Evolutionary conservation across 2,888 invertebrate species (phyloP), one percentile per base, ranked within the genome.

Genomic region (Drosophila tanythrix): DNA sequence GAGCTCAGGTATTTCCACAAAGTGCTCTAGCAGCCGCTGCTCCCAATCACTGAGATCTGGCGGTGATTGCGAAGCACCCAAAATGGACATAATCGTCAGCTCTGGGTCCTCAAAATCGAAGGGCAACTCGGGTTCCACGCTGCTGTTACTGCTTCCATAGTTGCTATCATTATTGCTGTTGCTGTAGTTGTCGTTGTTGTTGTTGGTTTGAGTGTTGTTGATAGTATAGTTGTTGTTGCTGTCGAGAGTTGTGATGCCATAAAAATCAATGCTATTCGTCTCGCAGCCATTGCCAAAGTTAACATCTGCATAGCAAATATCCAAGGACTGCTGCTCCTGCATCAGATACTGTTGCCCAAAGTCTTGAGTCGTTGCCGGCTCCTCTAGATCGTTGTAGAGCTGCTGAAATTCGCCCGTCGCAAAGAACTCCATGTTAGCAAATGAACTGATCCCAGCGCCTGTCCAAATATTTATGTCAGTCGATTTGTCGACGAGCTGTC

Each of bases 341-440:
- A 27, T n/a, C 40, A n/a, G 50, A 0, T 21, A 29, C 46, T 68
- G 68, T 3, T 77, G 67, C 1, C 69, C 13, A 33, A 67, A 61
- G 21, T 40, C 50, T 11, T 21, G 62, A 35, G 51, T 21, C 43
- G 53, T 33, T 29, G 61, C 40, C 11, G 73, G 75, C 64, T 92
- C 92, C 21, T 91, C 90, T 66, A 93, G 79, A 46, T 93, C 93
- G 64, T 85, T 90, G 80, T 92, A 93, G 56, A 93, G 87, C 79
- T 93, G 92, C 73, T 93, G 93, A 70, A 93, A 93, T 57, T 92
- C 93, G 69, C 92, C 93, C 60, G 93, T 91, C 38, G 93, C 92
- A 83, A 93, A 91, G 88, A 93, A 93, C 66, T 93, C 93, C 93
- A 93, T 93, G 60, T 8, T 55, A 48, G 52, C 71, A 80, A 88